phyloP scores from a whole-genome alignment of 2,113 vertebrate genomes.

The Alaudala cheleensis region DNA sequence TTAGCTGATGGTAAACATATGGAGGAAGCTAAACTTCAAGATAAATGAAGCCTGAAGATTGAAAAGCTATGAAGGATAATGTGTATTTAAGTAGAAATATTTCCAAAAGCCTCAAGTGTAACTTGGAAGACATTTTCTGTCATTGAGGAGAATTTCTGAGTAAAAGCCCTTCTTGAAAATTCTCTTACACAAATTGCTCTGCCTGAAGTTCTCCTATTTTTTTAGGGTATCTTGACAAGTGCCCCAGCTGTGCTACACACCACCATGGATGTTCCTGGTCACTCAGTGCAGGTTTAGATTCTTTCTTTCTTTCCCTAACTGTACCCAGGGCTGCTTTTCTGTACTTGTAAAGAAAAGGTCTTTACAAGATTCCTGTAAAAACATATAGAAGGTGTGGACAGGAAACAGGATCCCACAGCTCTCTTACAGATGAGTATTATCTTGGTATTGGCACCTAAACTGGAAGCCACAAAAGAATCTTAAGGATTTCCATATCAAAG shows the following conservation, averaged over 20 bases:
- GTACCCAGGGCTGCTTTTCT: not conserved
- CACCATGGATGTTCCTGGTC: not conserved
- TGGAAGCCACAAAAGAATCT: not conserved
- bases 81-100: conserved; percentile 31
- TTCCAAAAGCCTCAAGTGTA: not conserved
- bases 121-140: conserved; percentile 7
- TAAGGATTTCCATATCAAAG: not conserved
- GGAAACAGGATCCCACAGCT: not conserved
- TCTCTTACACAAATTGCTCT: not conserved
- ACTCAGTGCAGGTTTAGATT: not conserved
- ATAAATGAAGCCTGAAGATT: conserved; percentile 43
- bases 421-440: not conserved
- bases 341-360: not conserved
- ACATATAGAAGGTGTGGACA: not conserved
- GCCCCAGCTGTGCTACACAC: not conserved
- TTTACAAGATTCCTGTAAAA: not conserved
- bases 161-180: not conserved
- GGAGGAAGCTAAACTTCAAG: conserved; percentile 42
- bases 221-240: not conserved
- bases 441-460: not conserved
- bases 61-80: conserved; percentile 18
- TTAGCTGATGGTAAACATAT: conserved; percentile 45
- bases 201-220: not conserved
- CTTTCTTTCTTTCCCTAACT: not conserved
- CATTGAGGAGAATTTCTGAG: not conserved